Evolutionary conservation across 2,888 invertebrate genomes (phyloP), one percentile per base, ranked within the genome.

Genomic region (Pristionchus mayeri): DNA sequence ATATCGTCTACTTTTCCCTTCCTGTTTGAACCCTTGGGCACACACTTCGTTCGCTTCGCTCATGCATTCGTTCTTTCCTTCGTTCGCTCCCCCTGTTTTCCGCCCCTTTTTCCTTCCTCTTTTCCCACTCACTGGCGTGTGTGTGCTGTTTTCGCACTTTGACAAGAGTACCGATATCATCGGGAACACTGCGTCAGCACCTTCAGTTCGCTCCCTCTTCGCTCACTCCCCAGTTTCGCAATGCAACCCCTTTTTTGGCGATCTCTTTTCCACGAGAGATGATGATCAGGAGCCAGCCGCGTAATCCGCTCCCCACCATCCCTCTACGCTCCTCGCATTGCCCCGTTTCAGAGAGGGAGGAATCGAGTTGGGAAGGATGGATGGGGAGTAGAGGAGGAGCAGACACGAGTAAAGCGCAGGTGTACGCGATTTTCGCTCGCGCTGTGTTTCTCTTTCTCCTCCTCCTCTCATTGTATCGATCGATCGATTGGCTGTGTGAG

Each of bases 1-100:
- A 75, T 48, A 75, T 75, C 40, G 75, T 75, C 75, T 75, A 48
- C 78, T 78, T 52, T 50, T 48, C 50, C n/a, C 78, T 78, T 48
- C 78, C 52, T 78, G 78, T 78, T 78, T 78, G 78, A 52, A 48
- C 48, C 50, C 52, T 78, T 52, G 34, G 78, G 30, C 27, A 40
- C 50, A 37, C 78, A 50, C 27, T 50, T 50, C 48, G 48, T 75
- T n/a, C n/a, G n/a, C 44, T 48, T 18, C 44, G 7, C 50, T 50
- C 78, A 52, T 52, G 40, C 44, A 24, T 27, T 44, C 75, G n/a
- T 27, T 44, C 44, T 27, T 44, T 40, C 48, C 24, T 27, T 75
- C 24, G 11, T 75, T 44, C 75, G 27, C 48, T 75, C n/a, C 18
- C 37, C 27, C 16, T 75, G 75, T 34, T 34, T n/a, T 48, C 27